Evolutionary conservation across 2,888 invertebrate genomes (phyloP), one percentile per base, ranked within the genome.

Genomic region (Cerastis leucographa): DNA sequence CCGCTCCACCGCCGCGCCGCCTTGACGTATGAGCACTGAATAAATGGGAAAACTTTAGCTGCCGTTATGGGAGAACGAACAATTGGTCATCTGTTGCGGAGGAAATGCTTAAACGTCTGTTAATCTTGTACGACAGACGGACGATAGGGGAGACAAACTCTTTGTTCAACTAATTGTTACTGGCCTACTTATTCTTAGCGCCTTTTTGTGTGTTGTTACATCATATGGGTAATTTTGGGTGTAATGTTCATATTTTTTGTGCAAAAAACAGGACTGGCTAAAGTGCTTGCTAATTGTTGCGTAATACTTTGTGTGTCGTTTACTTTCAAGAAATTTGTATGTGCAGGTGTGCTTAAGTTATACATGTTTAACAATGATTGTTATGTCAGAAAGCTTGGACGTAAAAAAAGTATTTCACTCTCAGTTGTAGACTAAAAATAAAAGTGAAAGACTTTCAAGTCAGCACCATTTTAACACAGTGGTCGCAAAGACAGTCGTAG

Each of bases 41-140:
- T 96, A 96, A 96, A 96, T 96, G 96, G 95, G 95, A 96, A 96
- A 96, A 96, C 94, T 96, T 96, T 92, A 94, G 95, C 93, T 90
- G 89, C 92, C 91, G 93, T 94, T 93, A 95, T 94, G 94, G 94
- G 94, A 95, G 93, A 94, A 92, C 93, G 93, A 95, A 96, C 96
- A 96, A 96, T 96, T 96, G 96, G 96, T 96, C 96, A 96, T 95
- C 95, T 95, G 95, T 94, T 95, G 92, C 87, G 87, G 89, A 91
- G 92, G 91, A 89, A 92, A 94, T 92, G 93, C 92, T 93, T 94
- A 93, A 93, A 92, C 91, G 92, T 92, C 92, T 90, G 92, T 94
- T 94, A 95, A 95, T 94, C 93, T 92, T 92, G 87, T 90, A 90
- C 89, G 89, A 90, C 90, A 89, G 88, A 84, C 88, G 80, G 90